Evolutionary conservation across 2,113 vertebrate genomes (phyloP), one percentile per base, ranked within the genome.

Genomic region (Calcarius ornatus): DNA sequence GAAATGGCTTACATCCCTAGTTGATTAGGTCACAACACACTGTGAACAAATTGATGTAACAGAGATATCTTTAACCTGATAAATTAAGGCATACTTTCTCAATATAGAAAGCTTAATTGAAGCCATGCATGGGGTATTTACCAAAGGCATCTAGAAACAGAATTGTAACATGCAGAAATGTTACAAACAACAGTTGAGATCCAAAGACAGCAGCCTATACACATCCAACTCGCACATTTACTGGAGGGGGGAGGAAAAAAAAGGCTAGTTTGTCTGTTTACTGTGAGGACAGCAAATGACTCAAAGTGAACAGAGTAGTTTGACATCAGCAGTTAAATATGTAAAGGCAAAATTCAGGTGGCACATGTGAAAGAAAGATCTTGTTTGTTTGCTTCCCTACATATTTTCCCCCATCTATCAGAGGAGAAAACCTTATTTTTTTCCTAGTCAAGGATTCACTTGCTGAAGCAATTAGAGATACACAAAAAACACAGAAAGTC

Each of bases 31-130:
- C 96, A 97, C 86, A 97, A 96, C 71, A 88, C 85, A 84, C 92
- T 96, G 95, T 95, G 91, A 97, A 95, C 94, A 96, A 97, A 97
- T 94, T 96, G 93, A 97, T 97, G 85, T 96, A 97, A 97, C 81
- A 95, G 84, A 94, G 94, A 94, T 96, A 97, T 95, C 85, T 94
- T 97, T 97, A 96, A 97, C 92, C 96, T 70, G 97, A 96, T 97
- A 97, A 97, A 97, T 97, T 97, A 97, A 98, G 96, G 92, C 91
- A 92, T 79, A 56, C 69, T 72, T 96, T 95, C 94, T 94, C 18
- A 64, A 92, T 83, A 61, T 47, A 97, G 94, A 97, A 97, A 96
- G 90, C 73, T 94, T 95, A 94, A 90, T 78, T 86, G 68, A 93
- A 97, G 91, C 88, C 76, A 91, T 35, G 51, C 73, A 86, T 30